Percentiles rank a stretch among this genome's conserved stretches.
Evolutionary conservation across 2,797 vertebrate species (phyloP).

Genomic region (Echeneis naucrates): DNA sequence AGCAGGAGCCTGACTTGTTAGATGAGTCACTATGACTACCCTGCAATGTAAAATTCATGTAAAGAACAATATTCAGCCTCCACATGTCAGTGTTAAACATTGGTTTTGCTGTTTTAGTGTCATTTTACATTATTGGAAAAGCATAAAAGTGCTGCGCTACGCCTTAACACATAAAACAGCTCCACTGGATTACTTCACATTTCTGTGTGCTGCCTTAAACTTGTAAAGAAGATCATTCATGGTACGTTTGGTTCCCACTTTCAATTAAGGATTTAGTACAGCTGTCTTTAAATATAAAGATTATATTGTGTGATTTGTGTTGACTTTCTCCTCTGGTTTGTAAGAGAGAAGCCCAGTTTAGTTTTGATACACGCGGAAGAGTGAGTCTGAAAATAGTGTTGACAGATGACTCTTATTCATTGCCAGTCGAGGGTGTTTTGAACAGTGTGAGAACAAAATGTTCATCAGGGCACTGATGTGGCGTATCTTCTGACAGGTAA

Average conservation of each 20-base stretch:
- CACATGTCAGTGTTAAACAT: constrained; percentile 74
- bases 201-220: constrained; percentile 65
- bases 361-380: constrained; percentile 51
- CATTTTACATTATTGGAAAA: constrained; percentile 79
- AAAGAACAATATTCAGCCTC: constrained; percentile 76
- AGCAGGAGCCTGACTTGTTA: constrained; percentile 62
- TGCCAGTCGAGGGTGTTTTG: constrained; percentile 50
- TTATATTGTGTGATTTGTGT: constrained; percentile 78
- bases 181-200: constrained; percentile 73
- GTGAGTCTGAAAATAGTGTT: constrained; percentile 61
- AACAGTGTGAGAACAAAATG: constrained; percentile 43
- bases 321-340: constrained; percentile 54
- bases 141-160: constrained; percentile 70
- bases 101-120: constrained; percentile 77
- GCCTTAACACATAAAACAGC: constrained; percentile 63
- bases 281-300: constrained; percentile 81
- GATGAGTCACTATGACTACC: constrained; percentile 75
- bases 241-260: constrained; percentile 75
- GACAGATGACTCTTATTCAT: constrained; percentile 64
- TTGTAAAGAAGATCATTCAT: constrained; percentile 76
- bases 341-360: constrained; percentile 57
- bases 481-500: constrained; percentile 29
- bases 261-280: constrained; percentile 82
- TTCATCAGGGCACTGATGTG: constrained; percentile 35
- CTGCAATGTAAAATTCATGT: constrained; percentile 73